Percentiles rank a stretch among this genome's conserved stretches.
These are phyloP conservation scores for Idaea dimidiata DNA, from an alignment of 2,888 invertebrate species.

Conservation along the genomic window DNA sequence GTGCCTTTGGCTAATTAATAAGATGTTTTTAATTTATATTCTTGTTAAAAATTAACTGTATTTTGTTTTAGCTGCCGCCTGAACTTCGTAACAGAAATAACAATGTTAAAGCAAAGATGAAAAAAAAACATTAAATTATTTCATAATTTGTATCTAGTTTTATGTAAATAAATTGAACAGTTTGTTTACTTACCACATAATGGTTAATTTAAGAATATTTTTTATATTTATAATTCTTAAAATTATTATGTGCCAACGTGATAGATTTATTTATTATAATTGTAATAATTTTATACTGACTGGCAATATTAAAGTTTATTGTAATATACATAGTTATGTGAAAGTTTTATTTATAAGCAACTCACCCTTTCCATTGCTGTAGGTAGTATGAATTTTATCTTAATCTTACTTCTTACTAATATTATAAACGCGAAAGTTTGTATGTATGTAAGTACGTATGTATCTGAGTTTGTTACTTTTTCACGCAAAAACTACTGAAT, in stretches of 20 bases:
- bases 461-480: too few relatives aligned
- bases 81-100: slow-evolving; percentile 17
- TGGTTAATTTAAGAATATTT: slow-evolving; percentile 24
- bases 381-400: too few relatives aligned
- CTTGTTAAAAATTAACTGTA: neutral
- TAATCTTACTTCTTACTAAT: too few relatives aligned
- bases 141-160: slow-evolving; percentile 12
- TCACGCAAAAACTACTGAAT: too few relatives aligned
- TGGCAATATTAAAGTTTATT: slow-evolving; percentile 9
- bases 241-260: slow-evolving; percentile 20
- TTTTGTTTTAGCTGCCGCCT: slow-evolving; percentile 54
- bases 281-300: slow-evolving; percentile 22
- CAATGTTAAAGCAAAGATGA: slow-evolving; percentile 14
- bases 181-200: slow-evolving; percentile 3
- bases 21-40: neutral
- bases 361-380: too few relatives aligned
- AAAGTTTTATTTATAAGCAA: neutral
- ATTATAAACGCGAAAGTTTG: too few relatives aligned
- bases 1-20: neutral
- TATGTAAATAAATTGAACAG: neutral
- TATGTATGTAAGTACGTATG: too few relatives aligned
- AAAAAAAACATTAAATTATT: slow-evolving; percentile 11
- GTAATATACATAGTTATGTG: slow-evolving; percentile 5
- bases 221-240: slow-evolving; percentile 16
- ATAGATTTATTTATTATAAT: slow-evolving; percentile 15